Evolutionary conservation across 2,888 invertebrate species (phyloP), one percentile per base, ranked within the genome.

Genomic region (Limulus polyphemus): DNA sequence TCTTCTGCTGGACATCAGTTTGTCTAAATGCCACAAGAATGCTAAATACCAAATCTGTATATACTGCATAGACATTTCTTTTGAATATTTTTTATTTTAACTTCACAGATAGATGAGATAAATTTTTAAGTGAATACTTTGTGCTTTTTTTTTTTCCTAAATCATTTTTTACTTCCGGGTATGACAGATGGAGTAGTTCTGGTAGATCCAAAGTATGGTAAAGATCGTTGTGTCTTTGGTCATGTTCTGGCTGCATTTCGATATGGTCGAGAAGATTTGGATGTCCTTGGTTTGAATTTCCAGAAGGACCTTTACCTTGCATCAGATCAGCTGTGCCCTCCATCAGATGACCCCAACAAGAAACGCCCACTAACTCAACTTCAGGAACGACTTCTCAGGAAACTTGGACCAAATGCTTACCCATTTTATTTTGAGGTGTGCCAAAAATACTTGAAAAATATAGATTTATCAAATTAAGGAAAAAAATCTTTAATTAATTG

Each of bases 191-290:
- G 99, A 49, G 98, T 99, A 63, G 95, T 99, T 14, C 82, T 99
- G 67, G 90, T 99, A 72, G 99, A 99, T 78, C 94, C 97, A 0
- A 97, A 98, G 72, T 98, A 95, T 78, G 87, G 95, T 60, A 94
- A 94, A 77, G 92, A 93, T 71, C 83, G 93, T 64, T 94, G 95
- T 79, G 95, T 98, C 51, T 98, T 89, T 77, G 97, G 95, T 0
- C 95, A 97, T 75, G 91, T 99, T 48, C 79, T 98, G 73, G 97
- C 98, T 46, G 98, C 97, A 51, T 99, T 99, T 80, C 85, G 97
- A 62, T 99, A 99, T 77, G 99, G 99, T 1, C 84, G 99, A 54
- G 99, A 99, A 78, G 99, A 99, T 79, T 81, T 99, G 70, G 99
- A 99, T 77, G 99, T 99, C 2, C 81, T 99, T 59, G 99, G 99